These are phyloP conservation scores for Oreochromis aureus DNA, from an alignment of 2,113 vertebrate genomes.

Conservation along the genomic window DNA sequence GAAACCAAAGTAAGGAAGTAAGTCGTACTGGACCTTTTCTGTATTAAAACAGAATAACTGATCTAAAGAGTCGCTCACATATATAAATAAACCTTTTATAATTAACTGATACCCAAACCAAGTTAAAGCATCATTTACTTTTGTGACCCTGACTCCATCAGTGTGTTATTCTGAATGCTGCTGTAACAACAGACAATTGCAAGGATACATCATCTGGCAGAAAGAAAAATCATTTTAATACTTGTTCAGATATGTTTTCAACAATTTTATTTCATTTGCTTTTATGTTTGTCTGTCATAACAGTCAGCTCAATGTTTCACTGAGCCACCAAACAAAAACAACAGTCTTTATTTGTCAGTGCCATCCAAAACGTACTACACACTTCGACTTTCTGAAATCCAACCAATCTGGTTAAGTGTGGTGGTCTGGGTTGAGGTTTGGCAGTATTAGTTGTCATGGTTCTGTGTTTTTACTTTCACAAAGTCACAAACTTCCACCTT, in stretches of 20 bases:
- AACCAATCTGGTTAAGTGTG: background rate
- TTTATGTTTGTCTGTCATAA: background rate
- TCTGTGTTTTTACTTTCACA: background rate
- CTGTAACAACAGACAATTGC: fast-evolving
- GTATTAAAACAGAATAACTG: background rate
- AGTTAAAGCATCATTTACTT: background rate
- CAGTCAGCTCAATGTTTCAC: background rate
- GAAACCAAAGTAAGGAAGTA: background rate
- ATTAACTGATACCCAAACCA: background rate
- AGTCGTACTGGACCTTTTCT: background rate
- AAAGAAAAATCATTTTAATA: background rate
- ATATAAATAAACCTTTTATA: background rate
- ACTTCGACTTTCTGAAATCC: background rate
- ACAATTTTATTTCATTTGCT: fast-evolving
- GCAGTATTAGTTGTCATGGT: background rate
- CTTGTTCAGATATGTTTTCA: background rate
- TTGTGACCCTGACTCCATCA: background rate
- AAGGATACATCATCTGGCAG: background rate
- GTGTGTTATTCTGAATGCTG: background rate
- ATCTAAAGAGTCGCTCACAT: background rate
- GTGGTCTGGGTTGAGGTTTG: background rate
- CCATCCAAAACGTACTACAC: background rate
- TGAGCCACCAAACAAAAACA: background rate
- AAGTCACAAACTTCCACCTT: background rate
- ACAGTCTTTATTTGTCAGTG: background rate